These are phyloP conservation scores for Nymphalis c-album DNA, from an alignment of 2,888 invertebrate species.

Conservation along the genomic window DNA sequence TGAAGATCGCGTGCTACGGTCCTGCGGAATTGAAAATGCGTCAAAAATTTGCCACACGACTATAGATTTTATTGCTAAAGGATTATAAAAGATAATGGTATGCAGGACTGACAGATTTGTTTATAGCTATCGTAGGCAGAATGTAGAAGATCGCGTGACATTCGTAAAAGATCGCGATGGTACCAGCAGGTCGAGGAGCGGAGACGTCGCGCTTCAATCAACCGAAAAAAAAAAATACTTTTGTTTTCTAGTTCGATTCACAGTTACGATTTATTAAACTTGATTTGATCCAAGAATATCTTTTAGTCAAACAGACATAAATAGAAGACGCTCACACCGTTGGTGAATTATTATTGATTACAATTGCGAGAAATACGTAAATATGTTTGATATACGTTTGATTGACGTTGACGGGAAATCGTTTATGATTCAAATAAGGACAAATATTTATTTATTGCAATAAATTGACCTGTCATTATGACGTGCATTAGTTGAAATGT, in stretches of 20 bases:
- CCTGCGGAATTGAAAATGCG: constrained; percentile 34
- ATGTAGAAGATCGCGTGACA: constrained; percentile 42
- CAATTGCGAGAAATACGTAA: no score
- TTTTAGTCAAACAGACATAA: background rate
- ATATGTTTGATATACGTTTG: no score
- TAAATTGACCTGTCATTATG: constrained; percentile 19
- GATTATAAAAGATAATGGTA: constrained; percentile 20
- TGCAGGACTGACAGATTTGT: constrained; percentile 23
- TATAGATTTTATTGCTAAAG: constrained; percentile 25
- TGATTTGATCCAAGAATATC: background rate
- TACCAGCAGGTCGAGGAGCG: constrained; percentile 52
- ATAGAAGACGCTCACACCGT: background rate
- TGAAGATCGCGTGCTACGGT: constrained; percentile 30
- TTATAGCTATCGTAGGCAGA: constrained; percentile 26
- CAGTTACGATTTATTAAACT: constrained; percentile 33
- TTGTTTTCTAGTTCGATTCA: constrained; percentile 53
- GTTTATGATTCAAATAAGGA: constrained; percentile 30
- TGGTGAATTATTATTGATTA: no score
- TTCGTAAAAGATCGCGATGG: constrained; percentile 54
- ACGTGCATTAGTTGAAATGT: background rate
- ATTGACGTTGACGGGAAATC: constrained; percentile 15
- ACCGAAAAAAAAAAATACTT: constrained; percentile 54
- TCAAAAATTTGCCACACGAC: constrained; percentile 33
- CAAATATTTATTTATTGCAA: constrained; percentile 14
- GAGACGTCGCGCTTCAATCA: constrained; percentile 53